Conservation (phyloP, 2,797 vertebrate species). For the Phrynocephalus vlangalii region DNA sequence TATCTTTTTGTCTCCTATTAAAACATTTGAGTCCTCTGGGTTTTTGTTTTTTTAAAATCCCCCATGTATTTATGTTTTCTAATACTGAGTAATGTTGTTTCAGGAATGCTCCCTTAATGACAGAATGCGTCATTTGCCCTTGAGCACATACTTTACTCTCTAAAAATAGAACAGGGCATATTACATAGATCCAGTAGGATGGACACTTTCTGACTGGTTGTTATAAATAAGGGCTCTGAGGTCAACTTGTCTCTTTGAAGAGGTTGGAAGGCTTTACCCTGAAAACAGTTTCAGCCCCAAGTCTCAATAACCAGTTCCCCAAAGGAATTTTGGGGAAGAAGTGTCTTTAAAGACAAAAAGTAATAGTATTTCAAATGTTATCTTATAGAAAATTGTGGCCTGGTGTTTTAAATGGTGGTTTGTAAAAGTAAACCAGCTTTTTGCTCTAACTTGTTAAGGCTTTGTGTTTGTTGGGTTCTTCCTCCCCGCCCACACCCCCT, state of each 20-base stretch:
- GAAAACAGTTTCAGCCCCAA: slow-evolving; percentile 74
- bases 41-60: slow-evolving; percentile 3
- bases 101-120: slow-evolving; percentile 72
- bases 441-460: neutral
- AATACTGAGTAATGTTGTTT: slow-evolving; percentile 69
- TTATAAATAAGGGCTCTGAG: slow-evolving; percentile 80
- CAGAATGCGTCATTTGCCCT: slow-evolving; percentile 74
- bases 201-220: slow-evolving; percentile 74
- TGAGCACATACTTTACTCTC: slow-evolving; percentile 66
- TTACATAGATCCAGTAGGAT: slow-evolving; percentile 72
- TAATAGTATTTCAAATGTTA: slow-evolving; percentile 78
- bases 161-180: slow-evolving; percentile 72
- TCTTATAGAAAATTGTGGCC: slow-evolving; percentile 69
- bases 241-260: slow-evolving; percentile 80
- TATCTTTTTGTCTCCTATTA: slow-evolving; percentile 14
- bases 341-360: slow-evolving; percentile 75
- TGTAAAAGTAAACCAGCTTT: neutral
- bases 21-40: neutral
- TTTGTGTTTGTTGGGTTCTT: too few species aligned
- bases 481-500: too few species aligned
- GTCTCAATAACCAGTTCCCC: slow-evolving; percentile 73
- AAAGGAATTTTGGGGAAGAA: slow-evolving; percentile 75
- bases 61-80: slow-evolving; percentile 54
- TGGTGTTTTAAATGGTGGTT: slow-evolving; percentile 4
- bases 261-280: slow-evolving; percentile 77